These are phyloP conservation scores for Neodiprion virginianus DNA, from an alignment of 1,140 invertebrate species.

Conservation along the genomic window DNA sequence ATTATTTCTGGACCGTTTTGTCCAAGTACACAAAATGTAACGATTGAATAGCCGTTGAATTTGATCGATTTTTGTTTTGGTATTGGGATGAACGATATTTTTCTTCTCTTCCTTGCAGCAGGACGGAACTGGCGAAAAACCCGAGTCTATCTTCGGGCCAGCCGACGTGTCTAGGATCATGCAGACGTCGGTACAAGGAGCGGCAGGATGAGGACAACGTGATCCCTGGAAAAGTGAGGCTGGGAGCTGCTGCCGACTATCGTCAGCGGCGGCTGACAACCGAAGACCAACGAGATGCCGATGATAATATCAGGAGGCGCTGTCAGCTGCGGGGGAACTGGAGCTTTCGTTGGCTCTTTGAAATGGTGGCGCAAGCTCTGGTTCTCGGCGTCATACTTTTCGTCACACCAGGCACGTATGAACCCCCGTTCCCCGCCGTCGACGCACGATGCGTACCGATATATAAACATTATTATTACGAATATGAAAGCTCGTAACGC, in stretches of 20 bases:
- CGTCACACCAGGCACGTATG: conserved; percentile 52
- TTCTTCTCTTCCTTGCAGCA: neutral
- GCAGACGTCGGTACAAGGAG: neutral
- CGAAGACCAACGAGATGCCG: conserved; percentile 28
- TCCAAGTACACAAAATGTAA: too few relatives aligned
- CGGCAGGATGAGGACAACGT: conserved; percentile 34
- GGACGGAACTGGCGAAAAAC: conserved; percentile 32
- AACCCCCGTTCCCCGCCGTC: conserved; percentile 20
- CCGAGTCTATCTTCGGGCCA: conserved; percentile 50
- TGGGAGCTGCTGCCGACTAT: neutral
- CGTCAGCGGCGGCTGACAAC: neutral
- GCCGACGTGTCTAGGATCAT: conserved; percentile 45
- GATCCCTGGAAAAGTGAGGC: conserved; percentile 35
- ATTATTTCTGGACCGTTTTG: too few relatives aligned
- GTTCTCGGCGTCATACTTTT: conserved; percentile 56
- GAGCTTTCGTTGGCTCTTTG: conserved; percentile 50
- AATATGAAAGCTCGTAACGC: too few relatives aligned
- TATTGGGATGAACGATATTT: neutral
- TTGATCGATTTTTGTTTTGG: too few relatives aligned
- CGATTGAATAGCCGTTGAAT: too few relatives aligned
- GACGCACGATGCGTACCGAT: neutral
- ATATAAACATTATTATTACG: too few relatives aligned
- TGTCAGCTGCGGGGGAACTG: conserved; percentile 48
- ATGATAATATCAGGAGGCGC: conserved; percentile 43
- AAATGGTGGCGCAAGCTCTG: conserved; percentile 53